Evolutionary conservation across 2,888 invertebrate genomes (phyloP).

Genomic region (Erebia palarica): DNA sequence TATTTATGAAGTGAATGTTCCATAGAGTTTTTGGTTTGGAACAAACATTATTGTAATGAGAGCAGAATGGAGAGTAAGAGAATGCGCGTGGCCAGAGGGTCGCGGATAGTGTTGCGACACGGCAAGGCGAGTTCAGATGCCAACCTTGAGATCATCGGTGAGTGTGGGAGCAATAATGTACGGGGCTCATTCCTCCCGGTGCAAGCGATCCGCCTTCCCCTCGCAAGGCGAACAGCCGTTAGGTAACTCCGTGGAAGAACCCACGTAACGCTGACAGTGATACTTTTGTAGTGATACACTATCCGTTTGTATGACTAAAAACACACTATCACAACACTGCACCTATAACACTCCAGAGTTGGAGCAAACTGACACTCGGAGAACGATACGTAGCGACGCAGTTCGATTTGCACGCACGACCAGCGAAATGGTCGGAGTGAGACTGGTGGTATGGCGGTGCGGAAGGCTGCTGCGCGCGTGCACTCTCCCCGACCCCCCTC

Average conservation of each 20-base stretch:
- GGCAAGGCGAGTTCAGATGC: conserved; percentile 50
- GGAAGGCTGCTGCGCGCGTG: conserved; percentile 55
- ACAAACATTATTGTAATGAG: conserved; percentile 60
- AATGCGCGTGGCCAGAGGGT: conserved; percentile 66
- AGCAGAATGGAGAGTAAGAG: conserved; percentile 66
- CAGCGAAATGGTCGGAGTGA: conserved; percentile 76
- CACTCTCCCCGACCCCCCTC: conserved; percentile 46
- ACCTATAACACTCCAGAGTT: conserved; percentile 67
- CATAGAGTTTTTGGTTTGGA: conserved; percentile 41
- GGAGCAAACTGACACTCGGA: conserved; percentile 72
- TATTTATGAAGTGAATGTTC: conserved; percentile 55
- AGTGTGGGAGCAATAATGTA: conserved; percentile 74
- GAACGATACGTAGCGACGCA: conserved; percentile 72
- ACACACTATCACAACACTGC: conserved; percentile 80
- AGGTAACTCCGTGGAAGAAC: conserved; percentile 69
- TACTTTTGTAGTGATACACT: conserved; percentile 80
- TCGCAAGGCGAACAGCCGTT: conserved; percentile 79
- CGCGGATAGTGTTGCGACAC: conserved; percentile 66
- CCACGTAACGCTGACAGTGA: conserved; percentile 66
- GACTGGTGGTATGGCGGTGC: conserved; percentile 64
- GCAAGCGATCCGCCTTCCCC: conserved; percentile 72
- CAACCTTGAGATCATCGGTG: conserved; percentile 83
- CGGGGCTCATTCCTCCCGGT: conserved; percentile 82
- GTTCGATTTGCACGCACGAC: conserved; percentile 67
- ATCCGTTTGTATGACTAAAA: conserved; percentile 75